Evolutionary conservation across 2,888 invertebrate genomes (phyloP).

Genomic region (Drosophila mimica): DNA sequence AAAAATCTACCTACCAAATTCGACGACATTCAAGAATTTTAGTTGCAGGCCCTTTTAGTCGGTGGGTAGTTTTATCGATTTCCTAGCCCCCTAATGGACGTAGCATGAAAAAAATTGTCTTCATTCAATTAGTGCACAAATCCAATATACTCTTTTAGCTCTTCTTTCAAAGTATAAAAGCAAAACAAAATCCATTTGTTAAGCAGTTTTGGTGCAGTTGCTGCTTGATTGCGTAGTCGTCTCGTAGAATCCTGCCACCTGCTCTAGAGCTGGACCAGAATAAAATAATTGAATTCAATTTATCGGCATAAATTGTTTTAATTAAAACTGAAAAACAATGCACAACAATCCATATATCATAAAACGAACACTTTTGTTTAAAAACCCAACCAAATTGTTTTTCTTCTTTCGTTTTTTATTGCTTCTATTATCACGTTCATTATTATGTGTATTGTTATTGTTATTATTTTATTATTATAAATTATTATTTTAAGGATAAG

Average conservation of each 20-base stretch:
- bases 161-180: not conserved
- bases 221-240: conserved; percentile 1
- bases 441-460: no score
- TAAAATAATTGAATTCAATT: conserved; percentile 72
- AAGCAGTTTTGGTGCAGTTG: conserved; percentile 34
- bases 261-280: conserved; percentile 16
- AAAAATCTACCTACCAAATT: not conserved
- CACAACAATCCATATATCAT: not conserved
- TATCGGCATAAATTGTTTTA: conserved; percentile 70
- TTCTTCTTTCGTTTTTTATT: not conserved
- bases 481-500: not conserved
- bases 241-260: conserved; percentile 5
- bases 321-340: conserved; percentile 55
- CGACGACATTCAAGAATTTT: no score
- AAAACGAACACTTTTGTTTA: not conserved
- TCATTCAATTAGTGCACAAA: not conserved
- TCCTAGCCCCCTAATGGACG: not conserved
- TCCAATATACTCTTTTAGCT: not conserved
- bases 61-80: not conserved
- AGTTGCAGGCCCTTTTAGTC: no score
- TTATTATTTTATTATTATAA: no score
- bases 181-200: conserved; percentile 33
- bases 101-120: no score
- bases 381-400: not conserved
- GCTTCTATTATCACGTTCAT: not conserved